These are phyloP conservation scores for Girardinus metallicus DNA, from an alignment of 2,797 vertebrate genomes.

Conservation along the genomic window DNA sequence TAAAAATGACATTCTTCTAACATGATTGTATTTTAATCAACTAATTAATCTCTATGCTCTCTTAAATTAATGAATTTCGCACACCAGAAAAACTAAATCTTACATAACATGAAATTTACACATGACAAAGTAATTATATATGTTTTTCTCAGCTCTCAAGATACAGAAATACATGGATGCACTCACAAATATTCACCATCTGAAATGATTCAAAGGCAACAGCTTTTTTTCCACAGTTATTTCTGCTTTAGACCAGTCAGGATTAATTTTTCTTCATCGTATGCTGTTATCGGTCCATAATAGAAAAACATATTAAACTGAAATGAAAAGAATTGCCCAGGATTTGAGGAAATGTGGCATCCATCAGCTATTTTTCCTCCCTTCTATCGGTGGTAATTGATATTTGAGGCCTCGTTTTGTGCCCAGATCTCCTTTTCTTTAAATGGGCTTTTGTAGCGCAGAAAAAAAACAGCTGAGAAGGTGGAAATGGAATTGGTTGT, in stretches of 20 bases:
- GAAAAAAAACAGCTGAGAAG: conserved; percentile 76
- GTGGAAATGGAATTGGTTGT: conserved; percentile 81
- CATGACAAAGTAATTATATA: background rate
- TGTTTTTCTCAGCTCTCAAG: background rate
- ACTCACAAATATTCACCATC: conserved; percentile 14
- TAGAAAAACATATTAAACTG: conserved; percentile 63
- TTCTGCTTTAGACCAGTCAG: conserved; percentile 42
- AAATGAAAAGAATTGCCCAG: conserved; percentile 66
- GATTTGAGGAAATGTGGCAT: conserved; percentile 71
- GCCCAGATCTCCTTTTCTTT: conserved; percentile 58
- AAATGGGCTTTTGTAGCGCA: conserved; percentile 74
- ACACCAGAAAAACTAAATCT: background rate
- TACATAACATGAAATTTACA: background rate
- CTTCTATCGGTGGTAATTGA: conserved; percentile 75
- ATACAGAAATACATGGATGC: background rate
- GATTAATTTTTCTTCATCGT: conserved; percentile 59
- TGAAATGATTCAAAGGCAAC: conserved; percentile 15
- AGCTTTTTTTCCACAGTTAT: conserved; percentile 25
- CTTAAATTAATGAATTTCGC: background rate
- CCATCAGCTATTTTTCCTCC: conserved; percentile 68
- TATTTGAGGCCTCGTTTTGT: conserved; percentile 77
- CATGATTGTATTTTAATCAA: background rate
- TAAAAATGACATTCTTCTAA: background rate
- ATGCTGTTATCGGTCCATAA: conserved; percentile 54
- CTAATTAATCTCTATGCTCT: background rate